A percentile compares a stretch with the other conserved stretches of the same genome.
Evolutionary conservation across 1,140 invertebrate species (phyloP).

Genomic region (Helicoverpa zea): DNA sequence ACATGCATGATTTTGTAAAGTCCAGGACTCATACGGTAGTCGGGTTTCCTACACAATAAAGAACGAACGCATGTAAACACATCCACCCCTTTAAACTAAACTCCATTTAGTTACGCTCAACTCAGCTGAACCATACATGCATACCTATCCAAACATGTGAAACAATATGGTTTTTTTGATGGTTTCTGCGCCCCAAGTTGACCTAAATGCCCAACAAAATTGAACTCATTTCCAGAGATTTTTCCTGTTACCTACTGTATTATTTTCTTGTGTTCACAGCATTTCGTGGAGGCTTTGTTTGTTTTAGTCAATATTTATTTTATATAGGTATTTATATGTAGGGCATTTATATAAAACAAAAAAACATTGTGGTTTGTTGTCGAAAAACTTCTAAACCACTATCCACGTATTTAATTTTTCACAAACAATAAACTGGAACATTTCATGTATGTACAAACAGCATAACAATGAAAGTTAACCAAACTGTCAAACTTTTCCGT

Average conservation of each 20-base stretch:
- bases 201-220: slow-evolving; percentile 39
- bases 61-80: slow-evolving; percentile 3
- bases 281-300: slow-evolving; percentile 11
- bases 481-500: slow-evolving; percentile 5
- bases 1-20: background rate
- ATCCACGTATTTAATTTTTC: too few species aligned
- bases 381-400: background rate
- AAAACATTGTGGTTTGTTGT: background rate
- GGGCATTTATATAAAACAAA: background rate
- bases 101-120: slow-evolving; percentile 13
- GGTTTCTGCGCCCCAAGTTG: slow-evolving; percentile 32
- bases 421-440: too few species aligned
- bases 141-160: slow-evolving; percentile 14
- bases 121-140: slow-evolving; percentile 13
- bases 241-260: slow-evolving; percentile 34
- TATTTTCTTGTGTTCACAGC: slow-evolving; percentile 34
- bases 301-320: background rate
- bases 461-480: background rate
- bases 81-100: slow-evolving; percentile 20
- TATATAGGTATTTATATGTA: background rate
- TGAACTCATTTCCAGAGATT: slow-evolving; percentile 42
- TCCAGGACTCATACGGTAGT: background rate
- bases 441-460: too few species aligned
- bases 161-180: slow-evolving; percentile 34
- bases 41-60: background rate